Evolutionary conservation across 2,888 invertebrate species (phyloP), one percentile per base, ranked within the genome.

Genomic region (Drosophila paucipuncta): DNA sequence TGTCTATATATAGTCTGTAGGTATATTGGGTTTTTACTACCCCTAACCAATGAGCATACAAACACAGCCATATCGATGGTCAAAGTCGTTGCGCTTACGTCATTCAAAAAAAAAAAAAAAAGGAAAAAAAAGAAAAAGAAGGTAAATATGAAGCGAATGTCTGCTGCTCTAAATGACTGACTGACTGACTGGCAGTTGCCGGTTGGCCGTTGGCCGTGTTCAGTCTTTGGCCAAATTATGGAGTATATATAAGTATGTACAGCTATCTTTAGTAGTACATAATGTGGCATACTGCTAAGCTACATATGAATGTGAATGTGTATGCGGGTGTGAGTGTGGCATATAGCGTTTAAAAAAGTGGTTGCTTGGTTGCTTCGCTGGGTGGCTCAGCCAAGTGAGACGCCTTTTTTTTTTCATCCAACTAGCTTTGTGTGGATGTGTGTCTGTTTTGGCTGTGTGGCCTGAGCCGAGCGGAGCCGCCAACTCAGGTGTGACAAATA

Each of bases 401-500:
- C 90, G 87, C 82, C 81, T 87, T 80, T 80, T 81, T 86, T 84
- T 80, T 80, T 73, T 73, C 62, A 64, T 18, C 65, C 62, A 75
- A 64, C 58, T 72, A 62, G 47, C 57, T 76, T 60, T 71, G 37
- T 66, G 30, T 58, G 30, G 18, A 7, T 47, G 2, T 66, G 11
- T 52, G 16, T 50, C 11, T 41, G n/a, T 61, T n/a, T 60, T 50
- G 59, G 13, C 28, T 22, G 41, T 84, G 84, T 67, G 64, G 71
- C 70, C 75, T 72, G 78, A 77, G 68, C 71, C 68, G 75, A 28
- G 69, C 73, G 69, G 78, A 39, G 60, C 74, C 85, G 84, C 85
- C 83, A 91, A 92, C 92, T 93, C 91, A 93, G 91, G 92, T 92
- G 93, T 93, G 92, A 92, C 92, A 91, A 91, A 91, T 91, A 91